Percentiles rank a stretch among this genome's conserved stretches.
Conservation (phyloP, 35 echinoderm and acorn worm genomes). For the Diadema setosum region DNA sequence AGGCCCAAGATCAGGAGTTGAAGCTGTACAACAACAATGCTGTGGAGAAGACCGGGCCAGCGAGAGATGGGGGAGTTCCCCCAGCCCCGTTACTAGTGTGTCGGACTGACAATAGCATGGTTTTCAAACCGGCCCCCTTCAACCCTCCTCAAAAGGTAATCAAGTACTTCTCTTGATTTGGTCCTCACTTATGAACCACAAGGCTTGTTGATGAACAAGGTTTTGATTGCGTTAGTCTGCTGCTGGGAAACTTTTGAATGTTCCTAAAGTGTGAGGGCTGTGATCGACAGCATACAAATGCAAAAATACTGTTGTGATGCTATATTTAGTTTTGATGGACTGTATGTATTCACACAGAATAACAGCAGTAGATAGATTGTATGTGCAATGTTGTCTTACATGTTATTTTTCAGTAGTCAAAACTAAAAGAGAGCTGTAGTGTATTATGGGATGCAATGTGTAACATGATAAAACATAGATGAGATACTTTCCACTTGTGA, state of each 20-base stretch:
- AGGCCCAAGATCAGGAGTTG: slow-evolving; percentile 87
- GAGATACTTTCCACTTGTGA: too few relatives aligned
- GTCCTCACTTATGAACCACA: background rate
- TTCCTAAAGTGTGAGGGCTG: background rate
- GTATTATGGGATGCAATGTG: too few relatives aligned
- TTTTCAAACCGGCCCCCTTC: slow-evolving; percentile 88
- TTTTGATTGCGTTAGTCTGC: background rate
- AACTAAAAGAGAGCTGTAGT: too few relatives aligned
- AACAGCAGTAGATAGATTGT: too few relatives aligned
- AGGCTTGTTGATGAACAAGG: background rate
- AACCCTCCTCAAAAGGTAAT: slow-evolving; percentile 84
- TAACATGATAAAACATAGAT: too few relatives aligned
- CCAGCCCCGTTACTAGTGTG: slow-evolving; percentile 84
- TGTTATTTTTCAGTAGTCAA: too few relatives aligned
- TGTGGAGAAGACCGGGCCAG: slow-evolving; percentile 13
- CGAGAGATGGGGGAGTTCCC: slow-evolving; percentile 54
- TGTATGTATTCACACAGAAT: too few relatives aligned
- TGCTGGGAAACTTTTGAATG: background rate
- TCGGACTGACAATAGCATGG: slow-evolving; percentile 84
- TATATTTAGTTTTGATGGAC: too few relatives aligned
- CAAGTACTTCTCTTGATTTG: background rate
- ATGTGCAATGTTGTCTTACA: too few relatives aligned
- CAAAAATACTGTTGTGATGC: too few relatives aligned
- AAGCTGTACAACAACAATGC: slow-evolving; percentile 83
- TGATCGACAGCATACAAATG: too few relatives aligned